A percentile compares a stretch with the other conserved stretches of the same genome.
These are phyloP conservation scores for Tretioscincus oriximinensis DNA, from an alignment of 2,113 vertebrate genomes.

Conservation along the genomic window DNA sequence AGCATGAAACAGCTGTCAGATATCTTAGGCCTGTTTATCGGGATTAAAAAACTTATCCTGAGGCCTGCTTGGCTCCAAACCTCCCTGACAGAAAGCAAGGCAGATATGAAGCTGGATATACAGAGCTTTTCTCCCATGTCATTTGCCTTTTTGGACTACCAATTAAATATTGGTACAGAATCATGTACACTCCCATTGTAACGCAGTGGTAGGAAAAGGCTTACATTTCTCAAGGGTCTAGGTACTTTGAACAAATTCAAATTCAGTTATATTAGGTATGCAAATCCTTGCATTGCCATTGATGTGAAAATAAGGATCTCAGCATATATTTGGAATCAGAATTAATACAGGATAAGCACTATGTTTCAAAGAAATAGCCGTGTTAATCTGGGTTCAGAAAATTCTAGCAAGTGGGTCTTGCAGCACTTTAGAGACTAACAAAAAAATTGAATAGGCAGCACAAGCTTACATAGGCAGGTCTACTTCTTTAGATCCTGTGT, in stretches of 20 bases:
- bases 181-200: slow-evolving; percentile 19
- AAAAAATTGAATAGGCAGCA: too few relatives aligned
- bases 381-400: too few relatives aligned
- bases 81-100: slow-evolving; percentile 45
- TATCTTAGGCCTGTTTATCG: slow-evolving; percentile 75
- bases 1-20: slow-evolving; percentile 84
- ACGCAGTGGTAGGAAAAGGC: neutral
- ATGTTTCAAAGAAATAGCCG: too few relatives aligned
- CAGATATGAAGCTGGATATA: slow-evolving; percentile 19
- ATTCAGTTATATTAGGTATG: neutral
- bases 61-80: slow-evolving; percentile 62
- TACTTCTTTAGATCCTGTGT: too few relatives aligned
- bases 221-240: neutral
- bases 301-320: neutral
- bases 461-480: too few relatives aligned
- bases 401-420: too few relatives aligned
- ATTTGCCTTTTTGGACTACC: slow-evolving; percentile 56
- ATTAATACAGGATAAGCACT: too few relatives aligned
- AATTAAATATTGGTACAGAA: slow-evolving; percentile 50
- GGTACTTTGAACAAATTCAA: neutral
- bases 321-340: too few relatives aligned
- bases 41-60: slow-evolving; percentile 66
- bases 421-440: too few relatives aligned
- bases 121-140: slow-evolving; percentile 31
- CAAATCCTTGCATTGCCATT: neutral